Evolutionary conservation across 2,797 vertebrate species (phyloP).

Genomic region (Emys orbicularis): DNA sequence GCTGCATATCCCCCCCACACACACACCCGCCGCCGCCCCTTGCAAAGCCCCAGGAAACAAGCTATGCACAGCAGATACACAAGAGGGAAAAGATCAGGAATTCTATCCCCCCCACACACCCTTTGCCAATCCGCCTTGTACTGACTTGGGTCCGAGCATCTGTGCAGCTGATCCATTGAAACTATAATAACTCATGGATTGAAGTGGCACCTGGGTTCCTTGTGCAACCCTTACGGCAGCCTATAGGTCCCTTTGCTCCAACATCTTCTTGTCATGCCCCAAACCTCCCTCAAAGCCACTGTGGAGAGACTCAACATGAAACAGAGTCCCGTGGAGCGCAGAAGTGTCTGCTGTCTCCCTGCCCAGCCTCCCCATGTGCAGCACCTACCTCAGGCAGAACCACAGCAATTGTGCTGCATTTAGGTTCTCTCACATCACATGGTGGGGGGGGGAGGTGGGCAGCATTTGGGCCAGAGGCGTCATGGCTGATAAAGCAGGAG

Average conservation of each 20-base stretch:
- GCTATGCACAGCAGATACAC: not conserved
- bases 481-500: not conserved
- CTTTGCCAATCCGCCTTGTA: not conserved
- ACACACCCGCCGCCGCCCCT: not conserved
- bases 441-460: not conserved
- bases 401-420: not conserved
- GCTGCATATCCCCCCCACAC: not conserved
- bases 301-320: too few species aligned
- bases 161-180: not conserved
- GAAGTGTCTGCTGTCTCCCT: not conserved
- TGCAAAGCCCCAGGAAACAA: not conserved
- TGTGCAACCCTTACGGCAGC: too few species aligned
- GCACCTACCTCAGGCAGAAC: not conserved
- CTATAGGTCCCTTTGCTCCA: not conserved
- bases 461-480: not conserved
- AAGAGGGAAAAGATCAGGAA: not conserved
- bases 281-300: not conserved
- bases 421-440: not conserved
- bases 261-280: not conserved
- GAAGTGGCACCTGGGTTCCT: not conserved
- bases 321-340: not conserved
- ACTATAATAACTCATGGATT: not conserved
- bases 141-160: not conserved
- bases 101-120: not conserved
- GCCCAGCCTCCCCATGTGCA: rapidly evolving